Evolutionary conservation across 2,113 vertebrate species (phyloP).

Genomic region (Chiloscyllium plagiosum): DNA sequence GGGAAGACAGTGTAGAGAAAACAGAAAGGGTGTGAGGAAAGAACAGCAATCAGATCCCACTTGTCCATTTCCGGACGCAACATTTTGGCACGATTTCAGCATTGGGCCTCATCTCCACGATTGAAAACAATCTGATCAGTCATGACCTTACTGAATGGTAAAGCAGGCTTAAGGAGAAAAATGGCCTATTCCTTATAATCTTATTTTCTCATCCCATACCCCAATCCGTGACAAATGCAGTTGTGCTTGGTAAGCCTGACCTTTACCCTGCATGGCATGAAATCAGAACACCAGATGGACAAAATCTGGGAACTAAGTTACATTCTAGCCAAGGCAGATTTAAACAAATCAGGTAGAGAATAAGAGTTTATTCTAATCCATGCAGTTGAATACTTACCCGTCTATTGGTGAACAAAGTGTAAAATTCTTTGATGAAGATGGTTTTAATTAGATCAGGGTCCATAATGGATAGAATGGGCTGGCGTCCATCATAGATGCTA

Average conservation of each 20-base stretch:
- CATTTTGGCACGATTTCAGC: too few species aligned
- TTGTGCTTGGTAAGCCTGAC: neutral
- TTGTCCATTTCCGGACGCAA: neutral
- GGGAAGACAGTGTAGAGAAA: neutral
- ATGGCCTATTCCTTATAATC: neutral
- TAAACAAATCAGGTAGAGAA: neutral
- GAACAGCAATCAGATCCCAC: neutral
- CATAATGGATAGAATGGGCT: neutral
- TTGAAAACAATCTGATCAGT: neutral
- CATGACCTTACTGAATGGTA: neutral
- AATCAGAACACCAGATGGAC: neutral
- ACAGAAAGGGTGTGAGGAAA: neutral
- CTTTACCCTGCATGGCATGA: neutral
- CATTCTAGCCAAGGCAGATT: neutral
- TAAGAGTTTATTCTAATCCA: neutral
- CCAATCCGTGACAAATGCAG: neutral
- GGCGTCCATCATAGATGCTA: slow-evolving; percentile 3
- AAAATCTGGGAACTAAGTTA: neutral
- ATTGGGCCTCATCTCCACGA: too few species aligned
- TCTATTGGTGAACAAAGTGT: slow-evolving; percentile 24
- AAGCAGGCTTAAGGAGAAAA: neutral
- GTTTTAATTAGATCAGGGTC: neutral
- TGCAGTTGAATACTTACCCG: neutral
- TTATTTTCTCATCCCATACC: neutral
- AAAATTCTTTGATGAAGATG: slow-evolving; percentile 25